Evolutionary conservation across 2,797 vertebrate genomes (phyloP).

Genomic region (Coluber constrictor): DNA sequence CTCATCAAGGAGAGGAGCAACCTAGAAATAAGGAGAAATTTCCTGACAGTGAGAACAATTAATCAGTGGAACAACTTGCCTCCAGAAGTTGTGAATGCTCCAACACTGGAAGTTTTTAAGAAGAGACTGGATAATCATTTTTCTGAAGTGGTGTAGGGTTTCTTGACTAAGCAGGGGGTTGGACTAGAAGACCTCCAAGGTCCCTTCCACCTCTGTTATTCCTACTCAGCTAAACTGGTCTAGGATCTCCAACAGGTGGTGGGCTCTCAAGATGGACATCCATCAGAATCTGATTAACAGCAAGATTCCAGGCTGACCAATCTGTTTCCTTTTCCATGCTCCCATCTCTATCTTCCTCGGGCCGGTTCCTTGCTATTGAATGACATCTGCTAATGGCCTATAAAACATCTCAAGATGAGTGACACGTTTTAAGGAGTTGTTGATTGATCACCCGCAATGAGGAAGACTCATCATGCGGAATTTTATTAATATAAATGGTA

Average conservation of each 20-base stretch:
- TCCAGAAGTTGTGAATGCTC: too few species aligned
- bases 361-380: constrained; percentile 52
- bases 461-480: constrained; percentile 77
- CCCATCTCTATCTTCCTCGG: neutral
- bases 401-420: constrained; percentile 76
- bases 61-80: too few species aligned
- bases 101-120: too few species aligned
- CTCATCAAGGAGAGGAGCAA: too few species aligned
- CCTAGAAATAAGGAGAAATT: too few species aligned
- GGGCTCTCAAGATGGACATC: neutral
- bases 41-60: too few species aligned
- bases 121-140: too few species aligned
- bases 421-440: constrained; percentile 76
- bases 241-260: neutral
- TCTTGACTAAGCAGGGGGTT: too few species aligned
- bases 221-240: neutral
- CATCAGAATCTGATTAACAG: neutral
- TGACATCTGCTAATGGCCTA: constrained; percentile 77
- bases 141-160: too few species aligned
- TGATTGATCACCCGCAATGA: constrained; percentile 78
- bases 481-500: constrained; percentile 85
- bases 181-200: too few species aligned
- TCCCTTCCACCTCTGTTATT: too few species aligned
- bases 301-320: neutral
- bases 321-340: neutral